Conservation (phyloP, 2,888 invertebrate genomes). For the Heliconius erato region DNA sequence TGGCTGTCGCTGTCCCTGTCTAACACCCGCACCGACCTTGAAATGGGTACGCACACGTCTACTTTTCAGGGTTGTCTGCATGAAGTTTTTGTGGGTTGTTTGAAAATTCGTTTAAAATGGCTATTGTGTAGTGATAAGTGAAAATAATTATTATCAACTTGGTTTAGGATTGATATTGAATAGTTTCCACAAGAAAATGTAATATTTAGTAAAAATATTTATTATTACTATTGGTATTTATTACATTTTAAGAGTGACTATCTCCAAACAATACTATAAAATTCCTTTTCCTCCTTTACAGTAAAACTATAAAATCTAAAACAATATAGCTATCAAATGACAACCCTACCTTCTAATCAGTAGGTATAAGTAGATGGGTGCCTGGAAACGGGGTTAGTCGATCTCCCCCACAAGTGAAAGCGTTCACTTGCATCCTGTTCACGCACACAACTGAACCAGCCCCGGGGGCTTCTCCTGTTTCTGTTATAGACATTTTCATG, state of each 20-base stretch:
- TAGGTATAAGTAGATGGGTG: constrained; percentile 56
- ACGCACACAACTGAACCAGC: constrained; percentile 54
- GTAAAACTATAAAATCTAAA: background rate
- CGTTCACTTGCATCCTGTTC: constrained; percentile 84
- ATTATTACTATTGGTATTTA: too few relatives aligned
- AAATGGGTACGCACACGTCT: constrained; percentile 74
- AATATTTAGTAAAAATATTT: background rate
- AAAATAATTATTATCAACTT: background rate
- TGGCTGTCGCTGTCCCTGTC: constrained; percentile 69
- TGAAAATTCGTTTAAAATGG: background rate
- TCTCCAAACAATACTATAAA: background rate
- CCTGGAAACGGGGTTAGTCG: constrained; percentile 79
- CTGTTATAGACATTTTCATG: constrained; percentile 27
- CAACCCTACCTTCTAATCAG: constrained; percentile 50
- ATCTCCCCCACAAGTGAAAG: constrained; percentile 60
- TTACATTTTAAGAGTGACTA: too few relatives aligned
- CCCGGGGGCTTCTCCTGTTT: constrained; percentile 51
- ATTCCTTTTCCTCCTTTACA: background rate
- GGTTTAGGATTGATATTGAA: background rate
- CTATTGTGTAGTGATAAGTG: background rate
- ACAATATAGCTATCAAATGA: background rate
- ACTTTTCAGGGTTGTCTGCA: constrained; percentile 54
- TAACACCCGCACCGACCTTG: constrained; percentile 80
- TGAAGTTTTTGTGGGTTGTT: constrained; percentile 20
- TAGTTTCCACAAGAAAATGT: background rate